Evolutionary conservation across 2,888 invertebrate genomes (phyloP).

Genomic region (Torymus aiolomorphi): DNA sequence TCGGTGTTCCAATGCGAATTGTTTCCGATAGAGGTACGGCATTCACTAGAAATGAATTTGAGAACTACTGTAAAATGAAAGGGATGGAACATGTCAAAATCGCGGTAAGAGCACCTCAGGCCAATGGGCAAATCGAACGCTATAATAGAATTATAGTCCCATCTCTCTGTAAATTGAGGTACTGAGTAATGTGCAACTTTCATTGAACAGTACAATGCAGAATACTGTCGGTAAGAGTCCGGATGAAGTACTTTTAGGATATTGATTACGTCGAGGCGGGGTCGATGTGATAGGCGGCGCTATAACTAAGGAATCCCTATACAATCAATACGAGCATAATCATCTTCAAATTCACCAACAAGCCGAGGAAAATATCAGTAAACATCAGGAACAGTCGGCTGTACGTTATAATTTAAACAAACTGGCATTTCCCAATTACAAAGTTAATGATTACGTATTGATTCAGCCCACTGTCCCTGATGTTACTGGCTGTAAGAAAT

Average conservation of each 20-base stretch:
- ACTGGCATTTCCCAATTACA: slow-evolving; percentile 6
- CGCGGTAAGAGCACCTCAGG: background rate
- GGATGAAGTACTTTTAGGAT: background rate
- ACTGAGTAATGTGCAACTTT: background rate
- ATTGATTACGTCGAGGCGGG: background rate
- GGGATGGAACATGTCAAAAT: background rate
- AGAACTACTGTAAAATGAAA: background rate
- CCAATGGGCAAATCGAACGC: background rate
- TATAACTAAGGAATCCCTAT: background rate
- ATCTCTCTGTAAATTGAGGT: background rate
- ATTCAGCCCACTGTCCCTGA: slow-evolving; percentile 27
- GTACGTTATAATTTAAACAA: background rate
- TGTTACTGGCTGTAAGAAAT: slow-evolving; percentile 24
- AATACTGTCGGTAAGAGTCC: background rate
- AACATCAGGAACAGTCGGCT: background rate
- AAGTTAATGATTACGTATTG: slow-evolving; percentile 36
- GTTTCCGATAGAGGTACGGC: too few species aligned
- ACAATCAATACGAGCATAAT: background rate
- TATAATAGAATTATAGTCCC: too few species aligned
- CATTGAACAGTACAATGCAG: slow-evolving; percentile 1
- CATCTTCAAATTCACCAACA: background rate
- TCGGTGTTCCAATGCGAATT: background rate
- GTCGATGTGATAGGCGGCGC: background rate
- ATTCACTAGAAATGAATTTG: too few species aligned
- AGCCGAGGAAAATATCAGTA: background rate